Evolutionary conservation across 2,888 invertebrate species (phyloP), one percentile per base, ranked within the genome.

Genomic region (Drepanosiphum platanoidis): DNA sequence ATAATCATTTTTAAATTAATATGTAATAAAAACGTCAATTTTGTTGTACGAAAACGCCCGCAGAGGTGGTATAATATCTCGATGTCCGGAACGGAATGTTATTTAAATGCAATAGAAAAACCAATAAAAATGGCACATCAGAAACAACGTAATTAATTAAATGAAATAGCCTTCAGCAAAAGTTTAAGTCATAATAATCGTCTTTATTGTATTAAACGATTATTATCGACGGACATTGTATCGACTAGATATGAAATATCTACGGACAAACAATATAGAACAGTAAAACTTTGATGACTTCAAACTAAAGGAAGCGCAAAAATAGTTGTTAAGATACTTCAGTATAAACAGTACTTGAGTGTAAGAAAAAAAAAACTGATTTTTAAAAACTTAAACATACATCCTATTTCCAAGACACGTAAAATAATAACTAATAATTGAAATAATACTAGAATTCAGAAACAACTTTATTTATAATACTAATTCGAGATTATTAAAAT

Each of bases 21-120:
- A 58, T 61, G 13, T n/a, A 77, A 77, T 61, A 75, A 77, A 34
- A 74, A 72, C 46, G 22, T 75, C 1, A 74, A 74, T 32, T 66
- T 9, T 61, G 7, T 61, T 61, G 22, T 8, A 61, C 30, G 36
- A 77, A 61, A 61, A 77, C 36, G 36, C 27, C 36, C 18, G 27
- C 22, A 3, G 30, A 58, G 74, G 11, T 4, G 27, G n/a, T n/a
- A n/a, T n/a, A n/a, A n/a, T n/a, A n/a, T 32, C 8, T 64, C 32
- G 32, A 74, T 74, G 22, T 52, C 32, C 27, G 27, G 1, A 15
- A 36, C 27, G 27, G 58, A 58, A n/a, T n/a, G n/a, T 58, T 58
- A 61, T 68, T 68, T 46, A 46, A 11, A 32, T 32, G 18, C 30
- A 30, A 32, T 32, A 13, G 32, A 66, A 66, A 58, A 30, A 32